Conservation (phyloP, 1,140 invertebrate species). For the Caerostris extrusa region DNA sequence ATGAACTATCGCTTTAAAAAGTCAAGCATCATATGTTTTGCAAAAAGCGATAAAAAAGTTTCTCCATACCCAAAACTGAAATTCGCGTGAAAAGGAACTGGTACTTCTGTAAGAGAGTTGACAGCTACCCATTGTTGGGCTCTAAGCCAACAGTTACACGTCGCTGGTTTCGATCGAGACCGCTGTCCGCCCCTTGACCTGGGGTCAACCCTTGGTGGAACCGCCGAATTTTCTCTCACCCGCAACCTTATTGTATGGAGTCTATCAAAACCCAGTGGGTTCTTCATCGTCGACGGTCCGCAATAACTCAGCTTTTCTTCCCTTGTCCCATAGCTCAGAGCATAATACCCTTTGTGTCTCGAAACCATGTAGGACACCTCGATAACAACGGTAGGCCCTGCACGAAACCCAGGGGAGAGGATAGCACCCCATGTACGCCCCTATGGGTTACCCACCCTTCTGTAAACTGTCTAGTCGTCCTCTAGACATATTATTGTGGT, state of each 20-base stretch:
- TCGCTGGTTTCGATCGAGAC: constrained; percentile 61
- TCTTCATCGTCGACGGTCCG: constrained; percentile 62
- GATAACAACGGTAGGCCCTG: constrained; percentile 52
- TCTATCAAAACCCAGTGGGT: constrained; percentile 73
- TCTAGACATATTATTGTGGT: constrained; percentile 45
- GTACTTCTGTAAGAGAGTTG: constrained; percentile 60
- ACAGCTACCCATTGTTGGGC: constrained; percentile 62
- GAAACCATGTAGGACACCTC: constrained; percentile 68
- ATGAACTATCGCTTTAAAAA: constrained; percentile 71
- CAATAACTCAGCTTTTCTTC: constrained; percentile 72
- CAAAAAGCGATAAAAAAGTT: constrained; percentile 75
- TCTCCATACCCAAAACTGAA: constrained; percentile 35
- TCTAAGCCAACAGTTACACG: constrained; percentile 57
- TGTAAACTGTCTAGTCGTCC: constrained; percentile 64
- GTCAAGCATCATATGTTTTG: constrained; percentile 57
- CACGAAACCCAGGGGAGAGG: background rate
- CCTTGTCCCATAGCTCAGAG: constrained; percentile 51
- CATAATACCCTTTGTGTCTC: constrained; percentile 67
- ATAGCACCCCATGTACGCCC: constrained; percentile 9
- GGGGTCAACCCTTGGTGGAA: constrained; percentile 54
- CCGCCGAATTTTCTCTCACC: constrained; percentile 68
- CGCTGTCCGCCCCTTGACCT: constrained; percentile 73
- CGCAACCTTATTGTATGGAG: constrained; percentile 53
- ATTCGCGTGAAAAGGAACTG: constrained; percentile 41
- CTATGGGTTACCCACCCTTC: constrained; percentile 14